phyloP scores from a whole-genome alignment of 2,113 vertebrate genomes.

The Nicator chloris region DNA sequence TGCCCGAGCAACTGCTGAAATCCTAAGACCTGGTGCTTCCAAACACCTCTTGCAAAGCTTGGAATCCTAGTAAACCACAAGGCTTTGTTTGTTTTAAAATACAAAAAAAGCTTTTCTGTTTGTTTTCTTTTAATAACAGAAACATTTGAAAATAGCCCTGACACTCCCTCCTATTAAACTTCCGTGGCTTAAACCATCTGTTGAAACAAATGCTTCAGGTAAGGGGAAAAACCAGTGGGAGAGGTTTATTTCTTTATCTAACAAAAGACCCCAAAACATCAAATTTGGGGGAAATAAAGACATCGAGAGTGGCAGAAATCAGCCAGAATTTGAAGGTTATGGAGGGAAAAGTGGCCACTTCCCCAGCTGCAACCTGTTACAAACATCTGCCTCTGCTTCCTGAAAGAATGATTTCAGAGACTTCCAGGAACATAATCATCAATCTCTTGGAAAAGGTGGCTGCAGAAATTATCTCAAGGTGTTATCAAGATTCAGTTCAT shows the following conservation, averaged over 20 bases:
- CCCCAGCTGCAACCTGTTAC: background rate
- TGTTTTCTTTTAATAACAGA: background rate
- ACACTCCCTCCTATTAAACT: background rate
- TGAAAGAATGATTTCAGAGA: background rate
- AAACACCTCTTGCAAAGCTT: background rate
- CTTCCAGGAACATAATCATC: background rate
- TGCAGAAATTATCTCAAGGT: background rate
- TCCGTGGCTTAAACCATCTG: background rate
- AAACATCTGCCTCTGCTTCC: background rate
- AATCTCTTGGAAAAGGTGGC: background rate
- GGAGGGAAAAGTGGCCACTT: background rate
- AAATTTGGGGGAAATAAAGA: background rate
- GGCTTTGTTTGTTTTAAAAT: background rate
- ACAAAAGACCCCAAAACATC: background rate
- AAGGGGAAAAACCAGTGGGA: background rate
- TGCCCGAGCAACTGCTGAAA: background rate
- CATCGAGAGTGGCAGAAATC: background rate
- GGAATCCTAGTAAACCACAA: background rate
- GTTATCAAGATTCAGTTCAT: background rate
- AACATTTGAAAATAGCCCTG: background rate
- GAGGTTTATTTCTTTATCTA: background rate
- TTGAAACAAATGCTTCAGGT: background rate
- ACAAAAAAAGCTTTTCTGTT: background rate
- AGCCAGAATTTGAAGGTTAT: background rate
- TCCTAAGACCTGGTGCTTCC: background rate